These are phyloP conservation scores for Aulostomus chinensis DNA, from an alignment of 2,797 vertebrate genomes.

Conservation along the genomic window DNA sequence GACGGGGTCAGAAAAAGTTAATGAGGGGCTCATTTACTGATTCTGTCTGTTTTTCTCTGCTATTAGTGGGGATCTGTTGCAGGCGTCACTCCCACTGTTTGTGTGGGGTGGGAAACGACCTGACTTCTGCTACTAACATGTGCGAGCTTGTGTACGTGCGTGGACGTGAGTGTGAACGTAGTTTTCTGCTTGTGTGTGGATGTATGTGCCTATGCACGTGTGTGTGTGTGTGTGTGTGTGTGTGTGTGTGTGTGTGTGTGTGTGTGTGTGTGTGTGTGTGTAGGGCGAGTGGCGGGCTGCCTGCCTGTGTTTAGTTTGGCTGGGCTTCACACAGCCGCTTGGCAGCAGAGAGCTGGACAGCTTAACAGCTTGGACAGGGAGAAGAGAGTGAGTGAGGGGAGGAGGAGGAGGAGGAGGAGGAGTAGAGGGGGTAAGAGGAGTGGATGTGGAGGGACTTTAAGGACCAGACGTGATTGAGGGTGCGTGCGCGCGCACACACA, in stretches of 20 bases:
- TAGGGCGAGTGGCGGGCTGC: conserved; percentile 85
- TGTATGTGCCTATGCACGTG: conserved; percentile 13
- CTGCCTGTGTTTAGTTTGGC: conserved; percentile 97
- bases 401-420: conserved; percentile 27
- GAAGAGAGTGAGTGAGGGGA: conserved; percentile 73
- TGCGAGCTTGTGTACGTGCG: conserved; percentile 7
- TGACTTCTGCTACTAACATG: conserved; percentile 51
- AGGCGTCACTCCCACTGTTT: conserved; percentile 57
- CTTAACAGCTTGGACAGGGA: conserved; percentile 87
- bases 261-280: conserved; percentile 32
- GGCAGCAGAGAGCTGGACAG: conserved; percentile 88
- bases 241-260: conserved; percentile 11
- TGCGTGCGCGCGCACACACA: conserved; percentile 18
- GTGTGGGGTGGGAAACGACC: conserved; percentile 64
- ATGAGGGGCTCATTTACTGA: conserved; percentile 80
- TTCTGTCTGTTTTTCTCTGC: conserved; percentile 75
- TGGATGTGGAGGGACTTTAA: conserved; percentile 65
- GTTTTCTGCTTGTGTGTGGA: not conserved
- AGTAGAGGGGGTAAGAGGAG: conserved; percentile 50
- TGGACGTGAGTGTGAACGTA: conserved; percentile 27
- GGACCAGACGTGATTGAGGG: conserved; percentile 50
- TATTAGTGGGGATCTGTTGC: conserved; percentile 63
- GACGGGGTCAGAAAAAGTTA: conserved; percentile 74
- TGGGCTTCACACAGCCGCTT: conserved; percentile 89
- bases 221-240: conserved; percentile 1